phyloP scores from a whole-genome alignment of 2,888 invertebrate genomes.

The Alviniconcha strummeri region DNA sequence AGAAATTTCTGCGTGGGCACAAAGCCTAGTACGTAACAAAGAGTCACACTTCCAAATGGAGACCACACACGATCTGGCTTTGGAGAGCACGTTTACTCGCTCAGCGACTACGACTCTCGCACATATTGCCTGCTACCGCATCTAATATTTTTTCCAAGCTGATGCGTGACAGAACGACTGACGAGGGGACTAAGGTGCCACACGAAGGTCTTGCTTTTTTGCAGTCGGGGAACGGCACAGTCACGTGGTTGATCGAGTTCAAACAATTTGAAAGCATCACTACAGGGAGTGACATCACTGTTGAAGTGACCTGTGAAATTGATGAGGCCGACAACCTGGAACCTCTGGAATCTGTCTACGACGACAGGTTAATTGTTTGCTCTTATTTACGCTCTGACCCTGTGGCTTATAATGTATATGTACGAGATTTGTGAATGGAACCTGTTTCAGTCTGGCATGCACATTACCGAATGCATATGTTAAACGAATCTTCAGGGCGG shows the following conservation, averaged over 20 bases:
- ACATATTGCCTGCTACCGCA: too few relatives aligned
- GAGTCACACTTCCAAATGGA: too few relatives aligned
- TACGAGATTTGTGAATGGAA: not conserved
- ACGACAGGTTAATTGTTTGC: not conserved
- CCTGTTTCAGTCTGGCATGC: not conserved
- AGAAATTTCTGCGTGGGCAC: too few relatives aligned
- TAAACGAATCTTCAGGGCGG: not conserved
- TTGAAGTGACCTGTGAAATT: slow-evolving; percentile 23
- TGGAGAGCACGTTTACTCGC: too few relatives aligned
- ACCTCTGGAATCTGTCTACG: not conserved
- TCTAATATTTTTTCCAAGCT: not conserved
- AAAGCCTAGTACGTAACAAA: too few relatives aligned
- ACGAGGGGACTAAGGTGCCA: too few relatives aligned
- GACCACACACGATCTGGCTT: too few relatives aligned
- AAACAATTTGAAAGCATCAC: not conserved
- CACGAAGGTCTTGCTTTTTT: not conserved
- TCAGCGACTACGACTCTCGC: too few relatives aligned
- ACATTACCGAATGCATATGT: not conserved
- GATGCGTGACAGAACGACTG: not conserved
- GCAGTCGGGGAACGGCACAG: not conserved
- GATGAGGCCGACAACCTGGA: slow-evolving; percentile 4
- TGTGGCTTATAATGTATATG: not conserved
- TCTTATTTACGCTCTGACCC: not conserved
- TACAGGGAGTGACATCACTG: slow-evolving; percentile 3
- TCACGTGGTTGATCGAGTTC: slow-evolving; percentile 17